Conservation (phyloP, 2,888 invertebrate species). For the Odontocolon sp. region DNA sequence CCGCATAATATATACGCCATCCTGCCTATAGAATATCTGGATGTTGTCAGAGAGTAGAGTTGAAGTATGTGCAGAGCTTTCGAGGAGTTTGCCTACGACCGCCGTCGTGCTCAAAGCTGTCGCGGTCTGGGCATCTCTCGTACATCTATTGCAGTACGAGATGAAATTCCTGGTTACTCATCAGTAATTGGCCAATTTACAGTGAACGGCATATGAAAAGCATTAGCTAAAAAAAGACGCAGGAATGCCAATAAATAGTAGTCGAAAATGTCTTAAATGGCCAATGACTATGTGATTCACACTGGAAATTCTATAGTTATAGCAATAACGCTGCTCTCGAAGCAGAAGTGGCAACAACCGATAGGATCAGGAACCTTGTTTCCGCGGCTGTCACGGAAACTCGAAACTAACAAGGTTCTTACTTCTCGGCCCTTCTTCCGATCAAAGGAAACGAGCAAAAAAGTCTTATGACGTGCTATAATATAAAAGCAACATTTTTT, state of each 20-base stretch:
- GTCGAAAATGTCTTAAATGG: too few relatives aligned
- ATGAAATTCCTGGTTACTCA: too few relatives aligned
- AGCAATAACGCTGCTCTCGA: constrained; percentile 17
- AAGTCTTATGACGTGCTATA: background rate
- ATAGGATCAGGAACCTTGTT: constrained; percentile 33
- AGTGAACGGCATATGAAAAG: too few relatives aligned
- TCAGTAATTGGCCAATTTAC: too few relatives aligned
- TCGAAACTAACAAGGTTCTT: constrained; percentile 43
- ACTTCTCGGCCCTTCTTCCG: background rate
- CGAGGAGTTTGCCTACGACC: constrained; percentile 43
- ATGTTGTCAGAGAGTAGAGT: constrained; percentile 41
- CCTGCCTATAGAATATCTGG: constrained; percentile 33
- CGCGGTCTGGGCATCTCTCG: constrained; percentile 25
- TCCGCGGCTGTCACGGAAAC: constrained; percentile 43
- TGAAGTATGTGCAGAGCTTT: constrained; percentile 30
- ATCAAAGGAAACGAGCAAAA: background rate
- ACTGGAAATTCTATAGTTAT: constrained; percentile 12
- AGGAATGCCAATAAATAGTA: too few relatives aligned
- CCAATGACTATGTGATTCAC: too few relatives aligned
- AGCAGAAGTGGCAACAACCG: constrained; percentile 32
- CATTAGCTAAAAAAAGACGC: too few relatives aligned
- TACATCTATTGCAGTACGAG: constrained; percentile 3
- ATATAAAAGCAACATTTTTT: background rate
- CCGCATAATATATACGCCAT: background rate
- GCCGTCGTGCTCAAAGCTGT: constrained; percentile 41